Base-by-base conservation (phyloP, 2,113 vertebrate genomes). In the Passer domesticus region DNA sequence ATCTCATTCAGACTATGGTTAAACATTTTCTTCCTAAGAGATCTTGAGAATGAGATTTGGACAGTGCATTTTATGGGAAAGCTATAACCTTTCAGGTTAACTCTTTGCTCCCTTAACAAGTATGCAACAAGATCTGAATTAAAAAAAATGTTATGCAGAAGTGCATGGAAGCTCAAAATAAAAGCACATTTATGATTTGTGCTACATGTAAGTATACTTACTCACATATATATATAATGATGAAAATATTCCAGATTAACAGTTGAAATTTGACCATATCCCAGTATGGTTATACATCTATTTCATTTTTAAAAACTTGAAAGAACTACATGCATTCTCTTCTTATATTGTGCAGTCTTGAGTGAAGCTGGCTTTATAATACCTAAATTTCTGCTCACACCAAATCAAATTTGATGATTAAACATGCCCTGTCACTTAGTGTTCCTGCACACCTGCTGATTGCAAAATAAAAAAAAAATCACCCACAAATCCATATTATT, bases 391-490 rank as follows among this genome's bases (percentile, higher is more conserved):
- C 59, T 73, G 11, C 25, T 89, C 55, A 72, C 8, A 91, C 7
- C 28, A 73, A 69, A 72, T 33, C 18, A 83, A 77, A 64, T 75
- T 27, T 55, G 31, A 43, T 83, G 28, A 72, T 35, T 69, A 58
- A 88, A 77, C 44, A 60, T 20, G 4, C 2, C 7, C 23, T 21
- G 31, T 50, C n/a, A 50, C 18, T 53, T 70, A 20, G 7, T 28
- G 47, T 75, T 83, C 30, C 74, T 81, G 25, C 39, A 83, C 15
- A 89, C 0, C 2, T 21, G 47, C 6, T 58, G 8, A 86, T 5
- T 13, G 13, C 13, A 4, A 25, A n/a, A 4, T 19, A 24, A 13
- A 10, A 1, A 4, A 35, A 47, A 33, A 13, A 18, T 15, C 4
- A 52, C 19, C 15, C 15, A 33, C 22, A 59, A 66, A 35, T 66